These are phyloP conservation scores for Opisthograptis luteolata DNA, from an alignment of 2,888 invertebrate genomes.

Conservation along the genomic window DNA sequence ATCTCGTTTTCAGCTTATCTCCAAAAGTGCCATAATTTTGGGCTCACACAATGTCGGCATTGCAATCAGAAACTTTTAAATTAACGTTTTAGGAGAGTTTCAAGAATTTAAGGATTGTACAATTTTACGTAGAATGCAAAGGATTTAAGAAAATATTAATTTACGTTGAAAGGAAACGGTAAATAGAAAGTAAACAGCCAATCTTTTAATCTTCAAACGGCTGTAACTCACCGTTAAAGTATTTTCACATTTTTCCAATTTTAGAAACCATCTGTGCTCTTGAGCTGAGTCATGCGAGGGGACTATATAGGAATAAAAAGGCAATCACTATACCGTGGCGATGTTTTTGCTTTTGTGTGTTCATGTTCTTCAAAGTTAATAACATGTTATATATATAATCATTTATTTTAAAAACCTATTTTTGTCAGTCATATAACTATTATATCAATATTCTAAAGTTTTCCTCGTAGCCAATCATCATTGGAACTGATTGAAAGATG, in stretches of 20 bases:
- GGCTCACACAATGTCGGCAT: constrained; percentile 12
- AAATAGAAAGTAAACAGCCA: background rate
- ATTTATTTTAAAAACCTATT: background rate
- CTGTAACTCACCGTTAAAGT: constrained; percentile 13
- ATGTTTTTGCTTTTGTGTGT: constrained; percentile 14
- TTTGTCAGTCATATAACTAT: background rate
- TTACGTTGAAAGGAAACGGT: background rate
- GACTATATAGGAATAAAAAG: constrained; percentile 14
- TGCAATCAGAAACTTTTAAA: constrained; percentile 25
- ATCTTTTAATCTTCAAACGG: background rate
- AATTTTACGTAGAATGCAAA: constrained; percentile 6
- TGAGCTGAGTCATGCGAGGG: constrained; percentile 28
- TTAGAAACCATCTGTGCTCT: constrained; percentile 36
- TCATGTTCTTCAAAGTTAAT: constrained; percentile 7
- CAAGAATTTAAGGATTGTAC: background rate
- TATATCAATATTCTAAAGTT: no score
- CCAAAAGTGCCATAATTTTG: constrained; percentile 14
- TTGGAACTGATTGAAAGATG: background rate
- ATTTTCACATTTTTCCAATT: constrained; percentile 38
- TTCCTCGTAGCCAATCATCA: background rate
- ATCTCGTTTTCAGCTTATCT: constrained; percentile 11
- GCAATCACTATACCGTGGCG: constrained; percentile 15
- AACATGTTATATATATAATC: background rate
- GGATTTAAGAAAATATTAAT: constrained; percentile 1
- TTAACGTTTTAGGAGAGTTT: constrained; percentile 15